phyloP scores from a whole-genome alignment of 2,888 invertebrate genomes.

The Blera fallax region DNA sequence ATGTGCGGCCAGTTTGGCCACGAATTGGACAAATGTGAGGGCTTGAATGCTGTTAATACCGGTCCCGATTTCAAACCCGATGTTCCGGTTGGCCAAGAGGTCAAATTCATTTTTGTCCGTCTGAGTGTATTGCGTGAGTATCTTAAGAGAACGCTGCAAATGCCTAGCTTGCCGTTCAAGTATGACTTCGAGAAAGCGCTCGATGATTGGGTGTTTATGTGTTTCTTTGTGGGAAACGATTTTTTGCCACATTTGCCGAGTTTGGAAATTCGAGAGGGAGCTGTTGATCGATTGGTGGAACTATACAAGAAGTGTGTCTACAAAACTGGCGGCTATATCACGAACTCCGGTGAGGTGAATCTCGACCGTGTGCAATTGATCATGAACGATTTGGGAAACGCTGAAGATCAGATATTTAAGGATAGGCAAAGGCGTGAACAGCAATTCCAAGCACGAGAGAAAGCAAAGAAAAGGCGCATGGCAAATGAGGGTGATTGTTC shows the following conservation, averaged over 20 bases:
- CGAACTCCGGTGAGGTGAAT: conserved; percentile 96
- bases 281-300: conserved; percentile 95
- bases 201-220: conserved; percentile 99
- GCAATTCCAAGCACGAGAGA: conserved; percentile 90
- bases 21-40: conserved; percentile 96
- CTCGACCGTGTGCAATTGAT: conserved; percentile 97
- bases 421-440: conserved; percentile 93
- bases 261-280: conserved; percentile 97
- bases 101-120: conserved; percentile 96
- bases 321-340: conserved; percentile 97
- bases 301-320: conserved; percentile 97
- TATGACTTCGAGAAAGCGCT: conserved; percentile 97
- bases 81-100: conserved; percentile 87
- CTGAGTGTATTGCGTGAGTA: conserved; percentile 96
- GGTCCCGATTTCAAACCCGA: conserved; percentile 82
- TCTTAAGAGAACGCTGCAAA: conserved; percentile 91
- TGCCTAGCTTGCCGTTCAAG: conserved; percentile 95
- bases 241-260: conserved; percentile 99
- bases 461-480: conserved; percentile 85
- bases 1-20: conserved; percentile 96
- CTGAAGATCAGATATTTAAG: conserved; percentile 98
- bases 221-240: conserved; percentile 99
- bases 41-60: conserved; percentile 85
- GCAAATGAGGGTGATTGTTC: conserved; percentile 86
- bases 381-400: conserved; percentile 94